A percentile compares a stretch with the other conserved stretches of the same genome.
Evolutionary conservation across 2,113 vertebrate species (phyloP).

Genomic region (Dissostichus mawsoni): DNA sequence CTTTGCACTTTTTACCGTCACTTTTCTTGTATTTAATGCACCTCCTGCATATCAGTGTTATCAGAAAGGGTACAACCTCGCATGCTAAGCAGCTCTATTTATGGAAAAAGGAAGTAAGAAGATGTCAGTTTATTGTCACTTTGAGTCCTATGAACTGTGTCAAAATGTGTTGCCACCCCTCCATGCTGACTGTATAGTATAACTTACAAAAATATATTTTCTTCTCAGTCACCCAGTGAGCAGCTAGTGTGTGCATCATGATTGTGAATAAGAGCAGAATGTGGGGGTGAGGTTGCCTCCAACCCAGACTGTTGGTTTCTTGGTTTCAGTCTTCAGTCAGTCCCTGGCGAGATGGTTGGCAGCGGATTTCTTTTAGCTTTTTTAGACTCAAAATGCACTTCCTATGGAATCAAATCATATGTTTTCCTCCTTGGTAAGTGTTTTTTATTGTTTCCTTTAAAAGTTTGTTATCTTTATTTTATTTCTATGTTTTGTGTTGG

Average conservation of each 20-base stretch:
- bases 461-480: neutral
- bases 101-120: constrained; percentile 53
- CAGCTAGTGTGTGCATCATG: neutral
- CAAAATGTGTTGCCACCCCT: constrained; percentile 38
- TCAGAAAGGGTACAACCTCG: neutral
- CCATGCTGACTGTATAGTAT: fast-evolving
- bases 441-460: fast-evolving
- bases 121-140: neutral
- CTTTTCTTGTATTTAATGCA: neutral
- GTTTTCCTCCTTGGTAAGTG: constrained; percentile 50
- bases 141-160: constrained; percentile 8
- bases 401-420: neutral
- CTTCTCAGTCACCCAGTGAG: constrained; percentile 9
- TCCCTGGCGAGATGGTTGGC: constrained; percentile 20
- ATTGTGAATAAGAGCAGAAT: neutral
- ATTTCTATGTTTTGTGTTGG: neutral
- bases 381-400: neutral
- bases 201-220: constrained; percentile 15
- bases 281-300: constrained; percentile 12
- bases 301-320: neutral
- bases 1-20: neutral
- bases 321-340: constrained; percentile 29
- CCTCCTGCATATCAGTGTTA: neutral
- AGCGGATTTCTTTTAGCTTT: neutral
- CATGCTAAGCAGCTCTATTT: constrained; percentile 23